Conservation (phyloP, 2,888 invertebrate genomes). For the Drosophila anomelani region DNA sequence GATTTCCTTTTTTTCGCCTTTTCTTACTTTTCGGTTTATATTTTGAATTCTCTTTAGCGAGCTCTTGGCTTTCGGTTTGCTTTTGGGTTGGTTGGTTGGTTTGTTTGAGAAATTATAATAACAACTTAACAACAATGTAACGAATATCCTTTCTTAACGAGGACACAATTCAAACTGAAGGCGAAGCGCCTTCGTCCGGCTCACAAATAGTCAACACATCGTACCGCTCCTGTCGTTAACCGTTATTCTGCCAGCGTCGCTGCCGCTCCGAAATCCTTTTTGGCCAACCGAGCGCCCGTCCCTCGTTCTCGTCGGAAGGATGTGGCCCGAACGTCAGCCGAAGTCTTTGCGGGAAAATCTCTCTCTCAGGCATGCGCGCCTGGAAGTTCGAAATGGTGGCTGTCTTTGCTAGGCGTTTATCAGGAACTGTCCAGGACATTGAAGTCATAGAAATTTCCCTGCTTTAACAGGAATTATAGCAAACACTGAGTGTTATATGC, state of each 20-base stretch:
- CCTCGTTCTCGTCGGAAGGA: constrained; percentile 24
- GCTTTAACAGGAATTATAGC: constrained; percentile 27
- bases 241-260: constrained; percentile 77
- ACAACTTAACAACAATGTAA: constrained; percentile 85
- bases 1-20: constrained; percentile 34
- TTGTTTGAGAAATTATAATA: constrained; percentile 83
- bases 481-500: constrained; percentile 30
- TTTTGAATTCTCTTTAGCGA: constrained; percentile 49
- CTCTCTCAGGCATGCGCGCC: constrained; percentile 67
- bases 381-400: constrained; percentile 63
- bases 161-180: constrained; percentile 85
- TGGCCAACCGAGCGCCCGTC: constrained; percentile 43
- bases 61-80: constrained; percentile 46
- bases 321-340: constrained; percentile 19
- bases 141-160: constrained; percentile 85
- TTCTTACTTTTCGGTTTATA: constrained; percentile 50
- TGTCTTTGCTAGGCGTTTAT: constrained; percentile 36
- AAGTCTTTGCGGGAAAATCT: constrained; percentile 1
- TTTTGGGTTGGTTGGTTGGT: constrained; percentile 62
- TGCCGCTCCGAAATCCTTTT: constrained; percentile 61
- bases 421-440: not conserved
- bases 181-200: constrained; percentile 82
- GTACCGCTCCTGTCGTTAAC: constrained; percentile 55
- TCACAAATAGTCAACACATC: constrained; percentile 83
- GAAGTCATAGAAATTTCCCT: constrained; percentile 32